Evolutionary conservation across 2,113 vertebrate genomes (phyloP).

Genomic region (Cichladusa arquata): DNA sequence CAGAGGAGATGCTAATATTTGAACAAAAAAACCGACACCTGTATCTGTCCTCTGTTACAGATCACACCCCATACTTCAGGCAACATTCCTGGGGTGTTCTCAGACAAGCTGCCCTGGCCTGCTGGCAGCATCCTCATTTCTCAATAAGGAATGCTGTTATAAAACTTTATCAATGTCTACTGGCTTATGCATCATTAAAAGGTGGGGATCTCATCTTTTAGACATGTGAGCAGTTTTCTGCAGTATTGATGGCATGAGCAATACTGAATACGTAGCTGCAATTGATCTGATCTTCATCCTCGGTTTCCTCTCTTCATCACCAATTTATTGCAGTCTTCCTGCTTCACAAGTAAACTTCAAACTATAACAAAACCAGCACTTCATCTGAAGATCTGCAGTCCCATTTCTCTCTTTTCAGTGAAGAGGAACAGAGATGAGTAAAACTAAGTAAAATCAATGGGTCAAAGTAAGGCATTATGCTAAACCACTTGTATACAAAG

Average conservation of each 20-base stretch:
- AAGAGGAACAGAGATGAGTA: neutral
- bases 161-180: neutral
- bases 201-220: neutral
- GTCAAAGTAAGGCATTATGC: neutral
- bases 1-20: neutral
- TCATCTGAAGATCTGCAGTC: neutral
- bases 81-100: neutral
- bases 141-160: neutral
- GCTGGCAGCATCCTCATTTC: neutral
- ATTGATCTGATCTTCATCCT: neutral
- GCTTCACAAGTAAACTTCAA: neutral
- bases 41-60: neutral
- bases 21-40: neutral
- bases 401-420: neutral
- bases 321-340: neutral
- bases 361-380: neutral
- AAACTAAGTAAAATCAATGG: neutral
- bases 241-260: neutral
- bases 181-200: neutral
- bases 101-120: neutral
- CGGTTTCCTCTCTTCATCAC: neutral
- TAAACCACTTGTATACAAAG: neutral
- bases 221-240: neutral
- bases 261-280: neutral
- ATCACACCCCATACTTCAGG: neutral